phyloP scores from a whole-genome alignment of 2,888 invertebrate genomes.

The Liopterus haemorrhoidalis region DNA sequence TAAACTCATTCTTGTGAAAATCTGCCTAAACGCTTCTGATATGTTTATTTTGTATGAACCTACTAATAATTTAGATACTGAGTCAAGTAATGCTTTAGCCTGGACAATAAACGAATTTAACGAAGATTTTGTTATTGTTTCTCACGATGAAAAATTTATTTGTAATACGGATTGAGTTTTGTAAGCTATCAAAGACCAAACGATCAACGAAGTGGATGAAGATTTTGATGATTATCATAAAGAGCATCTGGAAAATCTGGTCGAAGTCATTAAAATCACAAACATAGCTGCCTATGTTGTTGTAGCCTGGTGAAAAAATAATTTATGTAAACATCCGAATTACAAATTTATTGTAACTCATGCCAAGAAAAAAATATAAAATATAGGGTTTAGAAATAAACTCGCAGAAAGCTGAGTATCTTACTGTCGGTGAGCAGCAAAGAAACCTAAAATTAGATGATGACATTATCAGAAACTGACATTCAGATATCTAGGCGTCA shows the following conservation, averaged over 20 bases:
- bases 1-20: slow-evolving; percentile 91
- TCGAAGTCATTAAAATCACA: slow-evolving; percentile 89
- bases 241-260: slow-evolving; percentile 90
- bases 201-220: slow-evolving; percentile 92
- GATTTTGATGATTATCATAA: slow-evolving; percentile 98
- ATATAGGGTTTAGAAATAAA: no score
- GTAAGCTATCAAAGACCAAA: slow-evolving; percentile 93
- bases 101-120: slow-evolving; percentile 94
- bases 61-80: slow-evolving; percentile 98
- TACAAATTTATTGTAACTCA: no score
- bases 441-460: no score
- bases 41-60: slow-evolving; percentile 98
- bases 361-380: no score
- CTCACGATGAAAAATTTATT: slow-evolving; percentile 84
- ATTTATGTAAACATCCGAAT: no score
- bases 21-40: slow-evolving; percentile 92
- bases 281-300: slow-evolving; percentile 92
- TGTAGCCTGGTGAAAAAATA: no score
- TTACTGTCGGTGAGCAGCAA: no score
- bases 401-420: no score
- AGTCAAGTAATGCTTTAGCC: slow-evolving; percentile 97
- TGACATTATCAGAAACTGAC: no score
- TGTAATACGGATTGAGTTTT: slow-evolving; percentile 88
- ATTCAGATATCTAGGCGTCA: no score
- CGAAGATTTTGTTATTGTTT: slow-evolving; percentile 83